phyloP scores from a whole-genome alignment of 2,113 vertebrate genomes.

The human (Homo sapiens) region GRCh38 chr12:75552001-75552500 shows the following conservation, averaged over 20 bases:
- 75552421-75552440: too few relatives aligned
- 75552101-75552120: neutral
- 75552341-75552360: neutral
- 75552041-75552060: too few relatives aligned
- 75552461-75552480: neutral
- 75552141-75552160: neutral
- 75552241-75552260: neutral
- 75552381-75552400: neutral
- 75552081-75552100: neutral
- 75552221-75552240: neutral
- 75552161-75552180: neutral
- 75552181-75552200: neutral
- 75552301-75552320: neutral
- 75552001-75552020: too few relatives aligned
- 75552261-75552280: neutral
- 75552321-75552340: neutral
- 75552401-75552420: rapidly evolving
- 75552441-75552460: neutral
- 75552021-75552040: too few relatives aligned
- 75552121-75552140: neutral
- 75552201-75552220: neutral
- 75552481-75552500: neutral
- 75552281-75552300: neutral
- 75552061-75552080: neutral
- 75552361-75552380: neutral